Evolutionary conservation across 2,113 vertebrate genomes (phyloP), one percentile per base, ranked within the genome.

Genomic region (Sorex araneus): DNA sequence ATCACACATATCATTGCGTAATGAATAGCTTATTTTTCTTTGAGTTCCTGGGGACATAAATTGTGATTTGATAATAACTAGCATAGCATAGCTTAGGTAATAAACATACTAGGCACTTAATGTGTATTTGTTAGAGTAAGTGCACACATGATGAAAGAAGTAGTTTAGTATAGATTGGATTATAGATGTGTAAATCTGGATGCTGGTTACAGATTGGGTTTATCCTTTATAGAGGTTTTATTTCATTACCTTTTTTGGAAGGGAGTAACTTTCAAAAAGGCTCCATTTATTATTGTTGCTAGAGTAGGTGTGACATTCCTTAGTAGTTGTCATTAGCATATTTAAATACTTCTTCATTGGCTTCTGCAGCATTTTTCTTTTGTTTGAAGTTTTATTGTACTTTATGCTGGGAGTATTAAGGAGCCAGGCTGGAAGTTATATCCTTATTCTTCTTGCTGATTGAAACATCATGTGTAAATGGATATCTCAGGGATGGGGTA

Each of bases 281-380:
- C 23, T 93, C 45, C 86, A 84, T 93, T 93, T 95, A 74, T n/a
- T 50, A 32, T 86, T 92, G 92, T 93, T 94, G 92, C 87, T 95
- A 94, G 92, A 96, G 93, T 94, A 89, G 89, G 81, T 96, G 43
- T 96, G 84, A 91, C 94, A 93, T 95, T 96, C 54, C 87, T 84
- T 96, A 94, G 96, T 92, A 96, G 91, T 89, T 89, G 40, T 86
- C 76, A 96, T 94, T 96, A 93, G 69, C 91, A 91, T 96, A 96
- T 84, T 76, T 92, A 92, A 95, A 92, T 95, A 94, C 80, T 95
- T 92, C 89, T 95, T 80, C 57, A 87, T 6, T 78, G 89, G 91
- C 84, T 95, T 94, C 63, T 92, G 89, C 80, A 82, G 28, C 71
- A 83, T 87, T 92, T 95, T 91, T 82, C 73, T 89, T 95, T 89